Base-by-base conservation (phyloP, 1,140 invertebrate genomes). In the Microplitis mediator region DNA sequence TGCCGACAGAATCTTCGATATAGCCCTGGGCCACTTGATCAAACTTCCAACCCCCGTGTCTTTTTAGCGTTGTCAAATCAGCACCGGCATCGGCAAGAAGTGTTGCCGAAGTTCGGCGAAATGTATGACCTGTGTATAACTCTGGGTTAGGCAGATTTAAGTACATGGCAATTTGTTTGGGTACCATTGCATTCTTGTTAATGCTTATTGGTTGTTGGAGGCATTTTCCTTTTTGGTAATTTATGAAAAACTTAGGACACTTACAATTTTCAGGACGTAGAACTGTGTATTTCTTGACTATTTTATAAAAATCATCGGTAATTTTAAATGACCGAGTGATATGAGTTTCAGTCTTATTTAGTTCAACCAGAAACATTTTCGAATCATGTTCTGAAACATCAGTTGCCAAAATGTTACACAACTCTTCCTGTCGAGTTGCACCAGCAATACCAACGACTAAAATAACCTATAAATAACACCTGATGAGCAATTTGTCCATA, bases 181-280 rank as follows among this genome's bases (percentile, higher is more conserved):
- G 72, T 31, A 69, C 31, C 36, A 11, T 31, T 11, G 31, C 52
- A 31, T 69, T 36, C 45, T 52, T 65, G 63, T 69, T 69, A 11
- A 54, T 69, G 14, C 72, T 66, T 11, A 74, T 74, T 4, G 32
- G 31, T 36, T 69, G 60, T 31, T 69, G 69, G 3, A 14, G 64
- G 51, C 72, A 74, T 61, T 36, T 56, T 52, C 36, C 62, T 9
- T 69, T 58, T 23, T 58, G 72, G 31, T 69, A 74, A 63, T 56
- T 63, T 16, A 74, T 31, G n/a, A 69, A 74, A 63, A 74, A 63
- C 11, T 51, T 16, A 35, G 65, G 11, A 5, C 6, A 51, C 4
- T 45, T 16, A 5, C 9, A 11, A 61, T 54, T 45, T 45, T 14
- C 11, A 36, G 56, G 72, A 8, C 52, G 66, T 11, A 58, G 51